Evolutionary conservation across 2,113 vertebrate genomes (phyloP), one percentile per base, ranked within the genome.

Genomic region (Phocoena phocoena): DNA sequence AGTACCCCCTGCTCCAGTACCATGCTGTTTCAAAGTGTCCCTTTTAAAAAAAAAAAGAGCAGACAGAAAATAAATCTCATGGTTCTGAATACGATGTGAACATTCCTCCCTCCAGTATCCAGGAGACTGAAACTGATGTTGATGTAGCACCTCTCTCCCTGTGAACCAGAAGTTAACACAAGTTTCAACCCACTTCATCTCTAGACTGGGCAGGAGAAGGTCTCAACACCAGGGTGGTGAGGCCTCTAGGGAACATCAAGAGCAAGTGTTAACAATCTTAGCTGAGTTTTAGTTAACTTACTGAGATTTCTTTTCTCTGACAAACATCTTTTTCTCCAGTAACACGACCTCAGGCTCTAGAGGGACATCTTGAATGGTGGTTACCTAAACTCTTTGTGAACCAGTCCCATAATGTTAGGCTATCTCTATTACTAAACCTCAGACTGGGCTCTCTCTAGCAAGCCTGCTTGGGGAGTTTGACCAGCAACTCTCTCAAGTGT

Each of bases 1-100:
- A 14, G 99, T 99, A 12, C 99, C 99, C 83, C 99, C 99, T 3
- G 99, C 99, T 41, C 99, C 99, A 0, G 99, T 99, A 36, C 99
- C 99, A 31, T 99, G 99, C 80, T 99, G 99, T 97, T 98, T 99
- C 97, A 99, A 97, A 38, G 99, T 99, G 28, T 99, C 99, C 98
- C 99, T 99, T 77, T 14, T 21, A 21, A 13, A 21, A 38, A 10
- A 31, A 60, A 28, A 77, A 44, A 12, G n/a, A 15, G 50, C 31
- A n/a, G 50, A 47, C 8, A 38, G 65, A 74, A 68, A 33, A 38
- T 23, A 13, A 47, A 80, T 20, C n/a, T 93, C 60, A 18, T 13
- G 31, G 17, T 50, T 74, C 73, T 53, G 50, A 47, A 36, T 3
- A 25, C 4, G 13, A 3, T 28, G 36, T 8, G 23, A 60, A 47